A percentile compares a stretch with the other conserved stretches of the same genome.
Evolutionary conservation across 2,113 vertebrate genomes (phyloP).

Genomic region (Oreocharis arfaki): DNA sequence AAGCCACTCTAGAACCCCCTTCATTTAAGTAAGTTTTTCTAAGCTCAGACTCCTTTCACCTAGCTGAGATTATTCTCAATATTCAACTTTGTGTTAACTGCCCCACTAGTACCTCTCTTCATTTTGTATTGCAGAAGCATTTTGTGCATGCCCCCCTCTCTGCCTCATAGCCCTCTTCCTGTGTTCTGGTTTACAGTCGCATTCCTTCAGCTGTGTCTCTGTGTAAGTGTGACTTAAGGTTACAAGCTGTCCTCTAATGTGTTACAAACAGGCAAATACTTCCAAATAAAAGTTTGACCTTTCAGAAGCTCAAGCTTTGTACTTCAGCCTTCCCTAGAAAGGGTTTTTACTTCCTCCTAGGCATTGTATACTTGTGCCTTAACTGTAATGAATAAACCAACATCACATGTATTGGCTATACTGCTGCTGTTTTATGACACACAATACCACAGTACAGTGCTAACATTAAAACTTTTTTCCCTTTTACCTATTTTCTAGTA

Average conservation of each 20-base stretch:
- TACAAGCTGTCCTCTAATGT: neutral
- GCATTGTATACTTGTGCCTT: neutral
- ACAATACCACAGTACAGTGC: rapidly evolving
- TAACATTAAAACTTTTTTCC: neutral
- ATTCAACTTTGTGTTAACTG: neutral
- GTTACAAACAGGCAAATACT: neutral
- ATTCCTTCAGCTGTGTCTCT: neutral
- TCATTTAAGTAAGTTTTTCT: neutral
- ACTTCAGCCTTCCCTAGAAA: neutral
- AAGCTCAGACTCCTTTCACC: neutral
- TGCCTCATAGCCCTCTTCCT: neutral
- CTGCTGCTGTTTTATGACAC: neutral
- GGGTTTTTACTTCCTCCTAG: neutral
- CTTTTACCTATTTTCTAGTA: neutral
- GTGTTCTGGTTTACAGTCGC: neutral
- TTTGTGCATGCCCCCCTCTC: neutral
- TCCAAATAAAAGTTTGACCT: neutral
- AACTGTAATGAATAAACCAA: neutral
- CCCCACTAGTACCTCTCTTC: neutral
- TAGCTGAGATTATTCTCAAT: neutral
- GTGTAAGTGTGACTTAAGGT: neutral
- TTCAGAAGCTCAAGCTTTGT: neutral
- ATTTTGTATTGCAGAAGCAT: neutral
- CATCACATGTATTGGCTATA: rapidly evolving
- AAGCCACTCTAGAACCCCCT: neutral